Evolutionary conservation across 2,888 invertebrate species (phyloP).

Genomic region (Mesopsocus fuscifrons): DNA sequence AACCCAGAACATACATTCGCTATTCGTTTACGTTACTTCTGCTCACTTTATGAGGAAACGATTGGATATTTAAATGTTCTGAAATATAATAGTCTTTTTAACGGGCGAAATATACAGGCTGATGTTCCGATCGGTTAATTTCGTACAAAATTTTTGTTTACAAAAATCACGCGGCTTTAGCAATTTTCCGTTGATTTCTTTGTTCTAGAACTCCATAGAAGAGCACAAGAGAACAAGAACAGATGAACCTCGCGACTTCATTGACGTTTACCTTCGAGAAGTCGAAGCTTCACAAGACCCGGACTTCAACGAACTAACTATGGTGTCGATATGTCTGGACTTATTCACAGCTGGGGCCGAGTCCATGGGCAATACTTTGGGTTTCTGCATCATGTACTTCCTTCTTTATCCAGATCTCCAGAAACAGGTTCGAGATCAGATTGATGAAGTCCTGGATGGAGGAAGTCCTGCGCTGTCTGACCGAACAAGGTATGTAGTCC

Average conservation of each 20-base stretch:
- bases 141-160: no score
- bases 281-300: slow-evolving; percentile 12
- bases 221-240: slow-evolving; percentile 15
- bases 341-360: slow-evolving; percentile 18
- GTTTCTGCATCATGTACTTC: slow-evolving; percentile 17
- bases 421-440: slow-evolving; percentile 15
- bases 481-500: no score
- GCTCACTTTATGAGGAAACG: no score
- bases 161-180: no score
- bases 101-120: no score
- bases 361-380: slow-evolving; percentile 15
- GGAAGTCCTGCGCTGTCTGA: not conserved
- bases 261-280: slow-evolving; percentile 17
- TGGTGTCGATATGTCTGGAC: slow-evolving; percentile 15
- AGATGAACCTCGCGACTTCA: slow-evolving; percentile 16
- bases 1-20: no score
- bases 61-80: no score
- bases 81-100: no score
- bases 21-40: no score
- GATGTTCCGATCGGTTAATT: no score
- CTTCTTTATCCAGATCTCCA: slow-evolving; percentile 16
- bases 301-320: slow-evolving; percentile 14
- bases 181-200: no score
- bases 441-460: slow-evolving; percentile 15
- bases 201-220: slow-evolving; percentile 13